A percentile compares a stretch with the other conserved stretches of the same genome.
phyloP scores from a whole-genome alignment of 2,797 vertebrate genomes.

The Sternarchorhynchus goeldii region DNA sequence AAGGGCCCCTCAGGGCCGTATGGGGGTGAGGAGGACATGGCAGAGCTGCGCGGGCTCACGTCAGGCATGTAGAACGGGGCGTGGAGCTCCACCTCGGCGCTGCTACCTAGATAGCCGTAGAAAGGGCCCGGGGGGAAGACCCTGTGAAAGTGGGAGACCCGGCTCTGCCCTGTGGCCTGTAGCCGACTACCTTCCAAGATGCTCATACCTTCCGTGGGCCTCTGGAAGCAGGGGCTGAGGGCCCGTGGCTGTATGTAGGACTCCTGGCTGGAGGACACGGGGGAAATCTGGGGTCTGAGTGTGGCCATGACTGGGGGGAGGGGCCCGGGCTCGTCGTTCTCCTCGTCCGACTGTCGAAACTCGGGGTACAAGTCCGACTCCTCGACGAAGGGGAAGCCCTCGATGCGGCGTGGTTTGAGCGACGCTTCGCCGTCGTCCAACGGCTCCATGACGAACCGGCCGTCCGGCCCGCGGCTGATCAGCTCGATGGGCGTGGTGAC shows the following conservation, averaged over 20 bases:
- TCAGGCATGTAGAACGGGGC: slow-evolving; percentile 99
- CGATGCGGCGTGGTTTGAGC: slow-evolving; percentile 87
- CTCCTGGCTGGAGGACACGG: slow-evolving; percentile 97
- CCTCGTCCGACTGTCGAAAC: slow-evolving; percentile 98
- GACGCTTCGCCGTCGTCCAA: slow-evolving; percentile 78
- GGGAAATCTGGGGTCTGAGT: slow-evolving; percentile 93
- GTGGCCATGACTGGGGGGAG: slow-evolving; percentile 90
- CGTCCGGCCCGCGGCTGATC: slow-evolving; percentile 95
- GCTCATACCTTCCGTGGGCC: slow-evolving; percentile 88
- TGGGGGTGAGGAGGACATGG: slow-evolving; percentile 92
- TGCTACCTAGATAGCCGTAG: slow-evolving; percentile 95
- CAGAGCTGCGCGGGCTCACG: slow-evolving; percentile 95
- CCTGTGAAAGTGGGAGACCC: slow-evolving; percentile 84
- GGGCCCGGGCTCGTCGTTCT: slow-evolving; percentile 91
- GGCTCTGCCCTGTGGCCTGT: slow-evolving; percentile 92
- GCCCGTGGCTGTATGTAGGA: slow-evolving; percentile 95
- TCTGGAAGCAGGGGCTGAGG: slow-evolving; percentile 97
- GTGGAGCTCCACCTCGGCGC: slow-evolving; percentile 84
- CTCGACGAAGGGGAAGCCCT: slow-evolving; percentile 98
- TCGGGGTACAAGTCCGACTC: slow-evolving; percentile 99
- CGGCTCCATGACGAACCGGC: slow-evolving; percentile 92
- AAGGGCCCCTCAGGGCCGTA: slow-evolving; percentile 90
- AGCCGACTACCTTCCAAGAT: slow-evolving; percentile 85
- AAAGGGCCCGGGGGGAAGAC: slow-evolving; percentile 93
- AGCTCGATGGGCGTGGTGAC: slow-evolving; percentile 97